Evolutionary conservation across 2,113 vertebrate genomes (phyloP).

Genomic region (Syngnathoides biaculeatus): DNA sequence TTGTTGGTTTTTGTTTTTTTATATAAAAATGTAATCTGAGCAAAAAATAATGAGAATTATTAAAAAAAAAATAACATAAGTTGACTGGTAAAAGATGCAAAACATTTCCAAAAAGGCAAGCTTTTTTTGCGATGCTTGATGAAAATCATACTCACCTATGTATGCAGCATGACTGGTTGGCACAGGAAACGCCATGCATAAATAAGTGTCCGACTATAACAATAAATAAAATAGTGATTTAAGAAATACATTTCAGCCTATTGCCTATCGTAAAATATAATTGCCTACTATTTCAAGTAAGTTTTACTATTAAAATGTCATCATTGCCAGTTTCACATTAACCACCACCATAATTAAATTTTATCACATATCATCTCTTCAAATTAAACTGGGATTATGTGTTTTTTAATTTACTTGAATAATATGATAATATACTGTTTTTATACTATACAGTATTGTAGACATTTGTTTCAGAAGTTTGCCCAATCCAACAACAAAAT

Average conservation of each 20-base stretch:
- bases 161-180: slow-evolving; percentile 81
- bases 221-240: slow-evolving; percentile 23
- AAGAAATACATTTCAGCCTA: not conserved
- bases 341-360: too few species aligned
- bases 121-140: not conserved
- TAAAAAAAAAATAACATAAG: not conserved
- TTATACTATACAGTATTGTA: too few species aligned
- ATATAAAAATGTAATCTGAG: not conserved
- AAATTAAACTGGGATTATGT: too few species aligned
- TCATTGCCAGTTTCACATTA: too few species aligned
- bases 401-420: too few species aligned
- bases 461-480: too few species aligned
- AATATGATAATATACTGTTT: too few species aligned
- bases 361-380: too few species aligned
- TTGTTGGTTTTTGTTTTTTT: too few species aligned
- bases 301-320: too few species aligned
- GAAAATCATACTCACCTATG: slow-evolving; percentile 80
- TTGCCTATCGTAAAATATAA: not conserved
- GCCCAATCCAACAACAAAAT: too few species aligned
- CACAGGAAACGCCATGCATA: slow-evolving; percentile 84
- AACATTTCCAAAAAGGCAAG: not conserved
- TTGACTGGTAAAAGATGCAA: not conserved
- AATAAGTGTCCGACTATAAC: slow-evolving; percentile 90
- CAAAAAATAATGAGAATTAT: not conserved
- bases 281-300: too few species aligned